These are phyloP conservation scores for Eidolon dupreanum DNA, from an alignment of 2,797 vertebrate species.

Conservation along the genomic window DNA sequence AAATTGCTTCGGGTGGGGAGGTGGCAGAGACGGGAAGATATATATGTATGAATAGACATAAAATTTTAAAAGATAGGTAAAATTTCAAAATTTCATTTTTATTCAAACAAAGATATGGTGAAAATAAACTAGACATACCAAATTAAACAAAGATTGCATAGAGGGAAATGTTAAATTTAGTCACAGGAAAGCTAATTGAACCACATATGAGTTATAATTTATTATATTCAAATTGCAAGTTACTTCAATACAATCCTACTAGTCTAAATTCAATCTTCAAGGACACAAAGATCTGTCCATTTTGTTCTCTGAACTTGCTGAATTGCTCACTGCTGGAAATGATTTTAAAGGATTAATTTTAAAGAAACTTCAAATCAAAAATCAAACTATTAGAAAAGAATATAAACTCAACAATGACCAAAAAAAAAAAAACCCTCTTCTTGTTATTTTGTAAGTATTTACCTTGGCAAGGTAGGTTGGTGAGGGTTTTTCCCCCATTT, in stretches of 20 bases:
- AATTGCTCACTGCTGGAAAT: conserved; percentile 53
- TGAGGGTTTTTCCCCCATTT: conserved; percentile 32
- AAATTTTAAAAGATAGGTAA: conserved; percentile 48
- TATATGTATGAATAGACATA: neutral
- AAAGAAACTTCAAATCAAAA: conserved; percentile 64
- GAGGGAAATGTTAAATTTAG: conserved; percentile 55
- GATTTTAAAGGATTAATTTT: conserved; percentile 69
- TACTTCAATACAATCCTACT: conserved; percentile 30
- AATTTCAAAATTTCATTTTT: conserved; percentile 59
- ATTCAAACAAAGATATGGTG: conserved; percentile 34
- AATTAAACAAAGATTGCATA: conserved; percentile 56
- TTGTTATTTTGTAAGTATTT: conserved; percentile 53
- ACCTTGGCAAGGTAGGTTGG: conserved; percentile 41
- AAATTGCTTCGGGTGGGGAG: neutral
- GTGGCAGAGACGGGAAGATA: too few species aligned
- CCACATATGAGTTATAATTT: conserved; percentile 50
- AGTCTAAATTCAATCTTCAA: conserved; percentile 43
- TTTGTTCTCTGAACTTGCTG: conserved; percentile 51
- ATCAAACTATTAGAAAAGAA: conserved; percentile 34
- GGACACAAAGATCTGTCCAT: conserved; percentile 43
- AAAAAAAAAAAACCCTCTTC: neutral
- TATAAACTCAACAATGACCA: neutral
- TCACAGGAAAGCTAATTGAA: conserved; percentile 60
- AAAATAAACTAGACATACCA: conserved; percentile 59
- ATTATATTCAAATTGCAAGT: conserved; percentile 58